Evolutionary conservation across 1,140 invertebrate species (phyloP), one percentile per base, ranked within the genome.

Genomic region (Maconellicoccus hirsutus): DNA sequence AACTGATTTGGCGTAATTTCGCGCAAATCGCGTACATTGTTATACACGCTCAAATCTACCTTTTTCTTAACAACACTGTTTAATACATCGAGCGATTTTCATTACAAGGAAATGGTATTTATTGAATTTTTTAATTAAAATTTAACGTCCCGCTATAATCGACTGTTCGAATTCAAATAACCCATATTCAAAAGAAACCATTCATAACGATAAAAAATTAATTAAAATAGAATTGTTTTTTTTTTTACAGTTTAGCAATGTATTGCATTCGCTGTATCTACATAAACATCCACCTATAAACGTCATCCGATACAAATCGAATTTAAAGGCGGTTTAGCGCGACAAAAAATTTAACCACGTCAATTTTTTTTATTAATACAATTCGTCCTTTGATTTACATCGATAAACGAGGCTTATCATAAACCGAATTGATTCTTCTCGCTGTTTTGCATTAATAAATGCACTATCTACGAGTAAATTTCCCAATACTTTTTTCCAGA

Each of bases 41-140:
- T 6, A 33, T 6, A 33, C 29, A n/a, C 12, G 29, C 29, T 6
- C 12, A 33, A 33, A 33, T 33, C 29, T 12, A 33, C 12, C 12
- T 33, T 33, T 33, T 33, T 33, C 29, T 33, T 33, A 12, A 33
- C 29, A 6, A 12, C 29, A 33, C 3, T 33, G 3, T 33, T 33
- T 12, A 33, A 33, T 33, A 33, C 29, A 33, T 33, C 29, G 12
- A 33, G 29, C 29, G 29, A 33, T 33, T 52, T 52, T 52, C n/a
- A 52, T 52, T 52, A 19, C 42, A 52, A 52, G 42, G 16, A 52
- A 52, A 52, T 52, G 42, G 42, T 52, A 52, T 52, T 52, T 19
- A 19, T 52, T 52, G 42, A 52, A 52, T 52, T 52, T 52, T 52
- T 52, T 52, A 52, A 52, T 52, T 52, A 52, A 52, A 52, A 52